These are phyloP conservation scores for Procambarus virginalis DNA, from an alignment of 1,140 invertebrate species.

Conservation along the genomic window DNA sequence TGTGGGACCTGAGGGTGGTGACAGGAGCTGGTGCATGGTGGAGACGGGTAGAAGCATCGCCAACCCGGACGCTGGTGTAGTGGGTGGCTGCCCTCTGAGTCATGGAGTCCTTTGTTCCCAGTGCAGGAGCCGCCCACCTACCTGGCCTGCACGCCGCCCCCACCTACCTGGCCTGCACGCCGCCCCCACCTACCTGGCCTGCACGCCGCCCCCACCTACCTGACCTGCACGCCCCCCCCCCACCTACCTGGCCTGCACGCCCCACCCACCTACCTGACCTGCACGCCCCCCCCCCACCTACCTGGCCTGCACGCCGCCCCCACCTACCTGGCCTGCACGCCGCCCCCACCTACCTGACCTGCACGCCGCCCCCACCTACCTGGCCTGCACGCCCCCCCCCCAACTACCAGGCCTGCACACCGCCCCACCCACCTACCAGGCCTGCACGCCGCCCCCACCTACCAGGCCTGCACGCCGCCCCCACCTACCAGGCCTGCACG, in stretches of 20 bases:
- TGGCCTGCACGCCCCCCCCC: too few relatives aligned
- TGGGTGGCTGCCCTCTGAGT: constrained; percentile 2
- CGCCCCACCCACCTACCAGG: too few relatives aligned
- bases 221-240: too few relatives aligned
- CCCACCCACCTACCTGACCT: neutral
- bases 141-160: neutral
- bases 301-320: neutral
- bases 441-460: too few relatives aligned
- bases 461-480: too few relatives aligned
- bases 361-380: too few relatives aligned
- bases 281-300: neutral
- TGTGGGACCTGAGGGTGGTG: too few relatives aligned
- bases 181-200: neutral
- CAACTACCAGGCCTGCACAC: neutral
- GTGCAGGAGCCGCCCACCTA: neutral
- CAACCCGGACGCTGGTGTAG: constrained; percentile 6
- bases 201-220: neutral
- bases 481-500: too few relatives aligned
- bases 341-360: too few relatives aligned
- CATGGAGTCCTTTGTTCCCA: constrained; percentile 3
- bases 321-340: neutral
- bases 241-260: neutral
- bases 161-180: neutral
- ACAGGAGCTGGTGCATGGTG: too few relatives aligned
- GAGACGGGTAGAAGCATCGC: too few relatives aligned